Evolutionary conservation across 2,888 invertebrate species (phyloP).

Genomic region (Pammene fasciana): DNA sequence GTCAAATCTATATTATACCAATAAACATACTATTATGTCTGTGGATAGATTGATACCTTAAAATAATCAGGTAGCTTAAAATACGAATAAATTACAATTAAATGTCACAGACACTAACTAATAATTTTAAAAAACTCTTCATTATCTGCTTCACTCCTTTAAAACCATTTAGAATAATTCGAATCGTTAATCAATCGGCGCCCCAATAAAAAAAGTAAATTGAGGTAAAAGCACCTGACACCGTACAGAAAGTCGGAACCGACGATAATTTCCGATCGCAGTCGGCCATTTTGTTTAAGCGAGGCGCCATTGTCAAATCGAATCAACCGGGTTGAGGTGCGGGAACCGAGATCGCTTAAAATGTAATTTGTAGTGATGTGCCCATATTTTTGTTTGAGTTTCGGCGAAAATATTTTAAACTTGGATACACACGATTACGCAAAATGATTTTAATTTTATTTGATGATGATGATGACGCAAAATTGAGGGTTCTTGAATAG

Average conservation of each 20-base stretch:
- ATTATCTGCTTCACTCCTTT: slow-evolving; percentile 10
- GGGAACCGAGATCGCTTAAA: slow-evolving; percentile 20
- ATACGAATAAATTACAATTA: not conserved
- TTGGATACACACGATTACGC: no score
- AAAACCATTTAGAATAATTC: slow-evolving; percentile 22
- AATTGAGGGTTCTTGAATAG: no score
- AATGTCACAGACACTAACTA: no score
- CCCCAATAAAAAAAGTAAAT: slow-evolving; percentile 30
- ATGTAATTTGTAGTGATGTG: slow-evolving; percentile 21
- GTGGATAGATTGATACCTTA: no score
- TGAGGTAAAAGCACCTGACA: slow-evolving; percentile 17
- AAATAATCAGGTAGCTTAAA: no score
- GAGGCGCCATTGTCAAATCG: slow-evolving; percentile 24
- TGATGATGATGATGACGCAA: no score
- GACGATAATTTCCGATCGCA: not conserved
- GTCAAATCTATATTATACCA: no score
- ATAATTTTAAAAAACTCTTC: not conserved
- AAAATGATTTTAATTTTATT: no score
- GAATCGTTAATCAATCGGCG: slow-evolving; percentile 21
- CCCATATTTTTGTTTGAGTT: not conserved
- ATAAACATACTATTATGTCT: no score
- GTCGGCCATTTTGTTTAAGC: slow-evolving; percentile 7
- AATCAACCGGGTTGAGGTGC: slow-evolving; percentile 27
- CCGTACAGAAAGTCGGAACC: slow-evolving; percentile 4
- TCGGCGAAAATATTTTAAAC: not conserved